Evolutionary conservation across 1,140 invertebrate genomes (phyloP).

Genomic region (Trypoxylus dichotomus): DNA sequence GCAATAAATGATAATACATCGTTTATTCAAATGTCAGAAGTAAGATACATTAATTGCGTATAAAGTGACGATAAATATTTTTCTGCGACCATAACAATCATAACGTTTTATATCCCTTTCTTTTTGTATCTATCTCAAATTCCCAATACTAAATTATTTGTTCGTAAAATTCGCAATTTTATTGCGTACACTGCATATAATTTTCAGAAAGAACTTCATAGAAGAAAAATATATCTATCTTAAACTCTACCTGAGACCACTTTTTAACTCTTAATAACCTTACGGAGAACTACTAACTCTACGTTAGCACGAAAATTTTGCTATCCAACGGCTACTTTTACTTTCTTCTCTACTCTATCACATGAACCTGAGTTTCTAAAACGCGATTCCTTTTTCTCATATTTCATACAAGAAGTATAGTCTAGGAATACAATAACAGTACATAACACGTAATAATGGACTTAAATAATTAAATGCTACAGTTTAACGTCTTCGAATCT

Average conservation of each 20-base stretch:
- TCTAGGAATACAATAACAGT: not conserved
- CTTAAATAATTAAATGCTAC: conserved; percentile 14
- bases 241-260: conserved; percentile 1
- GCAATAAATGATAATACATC: not conserved
- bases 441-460: not conserved
- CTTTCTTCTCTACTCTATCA: not conserved
- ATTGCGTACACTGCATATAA: not conserved
- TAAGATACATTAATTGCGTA: not conserved
- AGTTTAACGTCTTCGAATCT: not conserved
- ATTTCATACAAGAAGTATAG: not conserved
- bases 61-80: not conserved
- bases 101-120: too few relatives aligned
- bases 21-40: not conserved
- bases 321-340: not conserved
- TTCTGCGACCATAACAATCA: not conserved
- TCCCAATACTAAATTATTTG: not conserved
- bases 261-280: not conserved
- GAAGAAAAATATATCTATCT: not conserved
- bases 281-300: not conserved
- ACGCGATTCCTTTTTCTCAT: not conserved
- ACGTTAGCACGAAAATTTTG: not conserved
- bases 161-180: too few relatives aligned
- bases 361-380: conserved; percentile 20
- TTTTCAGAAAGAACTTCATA: not conserved
- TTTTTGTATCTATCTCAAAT: not conserved